A percentile compares a stretch with the other conserved stretches of the same genome.
Conservation (phyloP, 2,888 invertebrate genomes). For the Tuta absoluta region DNA sequence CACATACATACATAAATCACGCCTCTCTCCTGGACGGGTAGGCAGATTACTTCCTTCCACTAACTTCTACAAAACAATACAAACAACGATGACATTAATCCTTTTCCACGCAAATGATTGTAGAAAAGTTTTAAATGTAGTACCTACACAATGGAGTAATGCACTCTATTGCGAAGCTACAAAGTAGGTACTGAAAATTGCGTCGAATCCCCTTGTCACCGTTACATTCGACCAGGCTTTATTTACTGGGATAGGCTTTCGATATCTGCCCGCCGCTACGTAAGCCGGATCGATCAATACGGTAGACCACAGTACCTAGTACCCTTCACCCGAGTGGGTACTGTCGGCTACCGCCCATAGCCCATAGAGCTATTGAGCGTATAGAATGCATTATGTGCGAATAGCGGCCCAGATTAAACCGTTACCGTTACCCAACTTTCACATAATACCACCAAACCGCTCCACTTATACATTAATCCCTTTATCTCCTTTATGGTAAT, state of each 20-base stretch:
- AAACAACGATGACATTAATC: no score
- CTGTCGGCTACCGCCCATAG: constrained; percentile 37
- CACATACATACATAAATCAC: no score
- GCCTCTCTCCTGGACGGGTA: no score
- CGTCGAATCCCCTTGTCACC: no score
- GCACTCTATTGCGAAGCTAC: no score
- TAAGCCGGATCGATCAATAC: constrained; percentile 39
- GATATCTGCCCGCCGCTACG: constrained; percentile 33
- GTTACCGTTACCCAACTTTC: constrained; percentile 29
- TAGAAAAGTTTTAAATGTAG: no score
- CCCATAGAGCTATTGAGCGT: constrained; percentile 20
- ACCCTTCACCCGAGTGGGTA: constrained; percentile 35
- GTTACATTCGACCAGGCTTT: constrained; percentile 33
- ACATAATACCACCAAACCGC: constrained; percentile 12
- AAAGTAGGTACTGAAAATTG: no score
- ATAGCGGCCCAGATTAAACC: constrained; percentile 33
- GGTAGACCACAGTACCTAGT: constrained; percentile 32
- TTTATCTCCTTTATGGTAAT: constrained; percentile 19
- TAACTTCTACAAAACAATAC: no score
- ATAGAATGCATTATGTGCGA: constrained; percentile 35
- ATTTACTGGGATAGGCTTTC: constrained; percentile 31
- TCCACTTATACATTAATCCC: constrained; percentile 22
- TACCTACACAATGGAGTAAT: no score
- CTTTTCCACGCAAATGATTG: no score
- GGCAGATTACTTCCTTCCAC: no score